Conservation (phyloP, 2,113 vertebrate species). For the Cercopithecus mona region DNA sequence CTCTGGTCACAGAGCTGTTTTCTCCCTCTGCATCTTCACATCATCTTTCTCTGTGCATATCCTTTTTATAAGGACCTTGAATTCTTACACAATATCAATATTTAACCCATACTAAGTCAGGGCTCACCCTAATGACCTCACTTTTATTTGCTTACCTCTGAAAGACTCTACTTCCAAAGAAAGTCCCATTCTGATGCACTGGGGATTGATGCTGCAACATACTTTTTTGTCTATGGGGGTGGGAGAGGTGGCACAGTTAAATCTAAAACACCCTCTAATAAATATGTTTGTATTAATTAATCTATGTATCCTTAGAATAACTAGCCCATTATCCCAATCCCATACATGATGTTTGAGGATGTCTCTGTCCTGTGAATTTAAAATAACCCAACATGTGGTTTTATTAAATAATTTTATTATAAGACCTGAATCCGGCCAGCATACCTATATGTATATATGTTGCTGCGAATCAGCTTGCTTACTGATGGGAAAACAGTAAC, state of each 20-base stretch:
- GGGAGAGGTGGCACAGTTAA: fast-evolving
- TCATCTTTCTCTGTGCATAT: neutral
- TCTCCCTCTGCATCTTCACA: neutral
- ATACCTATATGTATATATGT: neutral
- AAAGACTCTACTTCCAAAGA: neutral
- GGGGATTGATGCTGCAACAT: neutral
- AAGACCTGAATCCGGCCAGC: neutral
- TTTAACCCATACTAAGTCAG: too few species aligned
- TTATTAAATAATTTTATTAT: neutral
- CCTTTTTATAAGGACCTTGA: too few species aligned
- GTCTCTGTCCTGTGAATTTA: neutral
- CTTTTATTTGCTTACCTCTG: neutral
- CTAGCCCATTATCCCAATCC: neutral
- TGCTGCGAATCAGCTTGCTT: neutral
- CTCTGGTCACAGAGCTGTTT: fast-evolving
- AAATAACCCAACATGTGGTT: neutral
- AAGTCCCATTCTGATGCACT: too few species aligned
- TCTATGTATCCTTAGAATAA: neutral
- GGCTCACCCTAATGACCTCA: neutral
- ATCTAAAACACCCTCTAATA: neutral
- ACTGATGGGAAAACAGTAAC: neutral
- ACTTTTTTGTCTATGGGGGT: neutral
- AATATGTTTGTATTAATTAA: neutral
- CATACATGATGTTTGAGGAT: neutral
- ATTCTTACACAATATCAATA: too few species aligned